Evolutionary conservation across 2,113 vertebrate species (phyloP).

Genomic region (Python bivittatus): DNA sequence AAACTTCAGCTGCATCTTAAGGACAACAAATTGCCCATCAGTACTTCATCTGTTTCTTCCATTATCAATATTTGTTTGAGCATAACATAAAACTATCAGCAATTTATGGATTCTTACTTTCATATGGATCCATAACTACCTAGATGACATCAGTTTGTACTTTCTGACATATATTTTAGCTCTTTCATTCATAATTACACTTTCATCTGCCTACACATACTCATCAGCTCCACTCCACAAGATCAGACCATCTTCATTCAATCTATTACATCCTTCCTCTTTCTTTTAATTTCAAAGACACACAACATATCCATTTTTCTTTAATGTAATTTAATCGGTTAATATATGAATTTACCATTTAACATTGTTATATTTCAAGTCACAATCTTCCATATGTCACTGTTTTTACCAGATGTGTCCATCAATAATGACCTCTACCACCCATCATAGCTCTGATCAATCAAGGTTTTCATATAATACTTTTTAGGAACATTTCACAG

Average conservation of each 20-base stretch:
- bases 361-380: not conserved
- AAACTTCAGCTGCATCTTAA: too few relatives aligned
- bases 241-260: not conserved
- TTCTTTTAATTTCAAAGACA: not conserved
- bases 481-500: not conserved
- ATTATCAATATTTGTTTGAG: too few relatives aligned
- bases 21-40: too few relatives aligned
- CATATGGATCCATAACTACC: not conserved
- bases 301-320: not conserved
- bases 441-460: not conserved
- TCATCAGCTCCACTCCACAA: not conserved
- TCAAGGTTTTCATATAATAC: not conserved
- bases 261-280: not conserved
- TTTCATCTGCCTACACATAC: not conserved
- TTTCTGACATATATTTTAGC: not conserved
- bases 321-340: not conserved
- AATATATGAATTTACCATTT: not conserved
- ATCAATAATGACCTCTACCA: not conserved
- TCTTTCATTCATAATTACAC: not conserved
- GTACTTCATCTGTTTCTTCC: too few relatives aligned
- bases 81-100: too few relatives aligned
- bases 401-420: not conserved
- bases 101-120: too few relatives aligned
- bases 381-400: not conserved
- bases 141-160: not conserved